These are phyloP conservation scores for Moxostoma hubbsi DNA, from an alignment of 2,797 vertebrate genomes.

Conservation along the genomic window DNA sequence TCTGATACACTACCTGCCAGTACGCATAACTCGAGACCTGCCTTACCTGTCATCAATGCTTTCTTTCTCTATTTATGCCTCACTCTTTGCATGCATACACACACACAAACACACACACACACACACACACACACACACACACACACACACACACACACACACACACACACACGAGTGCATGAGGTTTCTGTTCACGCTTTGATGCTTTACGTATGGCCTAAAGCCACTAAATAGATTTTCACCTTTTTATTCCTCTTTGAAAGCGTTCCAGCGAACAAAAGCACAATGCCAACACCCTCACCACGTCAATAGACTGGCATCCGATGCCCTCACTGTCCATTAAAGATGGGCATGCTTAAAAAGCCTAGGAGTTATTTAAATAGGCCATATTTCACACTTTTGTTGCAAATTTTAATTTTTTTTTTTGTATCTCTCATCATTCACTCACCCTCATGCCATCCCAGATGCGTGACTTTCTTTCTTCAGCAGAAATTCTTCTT, in stretches of 20 bases:
- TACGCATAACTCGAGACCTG: conserved; percentile 52
- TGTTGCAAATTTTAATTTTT: conserved; percentile 5
- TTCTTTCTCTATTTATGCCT: conserved; percentile 43
- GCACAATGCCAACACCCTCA: conserved; percentile 41
- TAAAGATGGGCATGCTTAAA: conserved; percentile 20
- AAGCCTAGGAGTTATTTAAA: conserved; percentile 37
- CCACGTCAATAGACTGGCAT: conserved; percentile 29
- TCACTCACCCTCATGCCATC: too few relatives aligned
- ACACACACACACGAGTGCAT: not conserved
- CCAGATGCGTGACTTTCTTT: too few relatives aligned
- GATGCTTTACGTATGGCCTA: conserved; percentile 50
- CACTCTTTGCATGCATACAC: conserved; percentile 18
- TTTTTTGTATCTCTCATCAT: not conserved
- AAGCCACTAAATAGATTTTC: conserved; percentile 60
- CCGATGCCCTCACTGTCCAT: conserved; percentile 29
- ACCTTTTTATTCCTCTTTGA: conserved; percentile 52
- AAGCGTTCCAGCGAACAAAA: conserved; percentile 50
- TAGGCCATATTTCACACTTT: conserved; percentile 25
- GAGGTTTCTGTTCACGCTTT: conserved; percentile 44
- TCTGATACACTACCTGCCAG: conserved; percentile 60
- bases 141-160: not conserved
- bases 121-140: not conserved
- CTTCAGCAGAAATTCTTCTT: too few relatives aligned
- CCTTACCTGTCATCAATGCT: conserved; percentile 51
- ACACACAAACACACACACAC: too few relatives aligned